Base-by-base conservation (phyloP, 1,140 invertebrate species). In the Drosophila prosaltans region DNA sequence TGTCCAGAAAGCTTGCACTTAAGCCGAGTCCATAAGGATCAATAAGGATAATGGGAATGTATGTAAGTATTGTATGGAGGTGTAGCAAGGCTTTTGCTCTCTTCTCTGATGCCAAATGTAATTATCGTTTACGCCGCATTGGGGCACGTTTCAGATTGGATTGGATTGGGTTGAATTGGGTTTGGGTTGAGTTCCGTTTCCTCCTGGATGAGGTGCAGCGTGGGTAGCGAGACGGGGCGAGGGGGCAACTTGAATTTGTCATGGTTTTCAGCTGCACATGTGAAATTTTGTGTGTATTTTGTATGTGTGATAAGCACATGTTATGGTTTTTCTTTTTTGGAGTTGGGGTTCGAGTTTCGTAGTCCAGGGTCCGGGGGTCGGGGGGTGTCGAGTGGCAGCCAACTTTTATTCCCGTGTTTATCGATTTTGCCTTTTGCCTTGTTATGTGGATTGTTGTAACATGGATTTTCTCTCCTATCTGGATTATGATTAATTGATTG, bases 401-500 rank as follows among this genome's bases (percentile, higher is more conserved):
- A 69, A 43, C 61, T 86, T 78, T 60, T 65, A 66, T 62, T 71
- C 71, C 62, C 57, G 58, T 74, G 70, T 72, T 59, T 84, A 85
- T 85, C 74, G 84, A 86, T 83, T 72, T 81, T 73, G 58, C 65
- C 66, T 65, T 71, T 70, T 61, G 55, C 58, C 57, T 73, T 67
- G 63, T 69, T 81, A 74, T 85, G 77, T 85, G 81, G 41, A 21
- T 71, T 58, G 66, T 80, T 77, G 73, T 69, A 80, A 82, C 83
- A 80, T 83, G 83, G 60, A 59, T 78, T 78, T 83, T 71, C 65
- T 88, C 80, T 88, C 80, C 77, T 83, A 86, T 86, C 76, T 66
- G 73, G 81, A 86, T 80, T 86, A 86, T 86, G 83, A 86, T 86
- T 86, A 86, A 86, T 86, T 86, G 83, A 80, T 88, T 83, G 83